Conservation (phyloP, 2,797 vertebrate genomes). For the Aphelocoma californica region DNA sequence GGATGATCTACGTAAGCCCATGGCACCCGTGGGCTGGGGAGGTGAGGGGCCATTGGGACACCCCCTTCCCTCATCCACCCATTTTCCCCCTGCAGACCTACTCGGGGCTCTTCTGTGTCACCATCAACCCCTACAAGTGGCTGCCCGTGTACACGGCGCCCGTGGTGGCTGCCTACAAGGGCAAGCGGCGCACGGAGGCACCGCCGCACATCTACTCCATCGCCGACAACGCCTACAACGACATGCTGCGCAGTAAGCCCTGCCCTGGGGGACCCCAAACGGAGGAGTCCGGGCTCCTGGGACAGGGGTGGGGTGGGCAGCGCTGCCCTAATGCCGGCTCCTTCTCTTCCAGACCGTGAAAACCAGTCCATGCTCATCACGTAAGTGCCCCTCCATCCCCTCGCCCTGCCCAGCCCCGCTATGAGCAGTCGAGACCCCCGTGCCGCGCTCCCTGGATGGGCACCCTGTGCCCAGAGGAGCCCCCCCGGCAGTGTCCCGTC, state of each 20-base stretch:
- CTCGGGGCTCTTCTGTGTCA: constrained; percentile 92
- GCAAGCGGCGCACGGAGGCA: constrained; percentile 86
- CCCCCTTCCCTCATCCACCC: accelerated
- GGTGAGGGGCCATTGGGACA: accelerated
- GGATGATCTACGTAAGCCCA: constrained; percentile 92
- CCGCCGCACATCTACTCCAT: constrained; percentile 92
- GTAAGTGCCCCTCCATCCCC: constrained; percentile 78
- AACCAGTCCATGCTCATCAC: constrained; percentile 99
- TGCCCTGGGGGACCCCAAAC: neutral
- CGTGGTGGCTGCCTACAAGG: constrained; percentile 89
- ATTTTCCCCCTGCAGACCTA: constrained; percentile 82
- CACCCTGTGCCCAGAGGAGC: neutral
- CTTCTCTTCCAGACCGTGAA: constrained; percentile 85
- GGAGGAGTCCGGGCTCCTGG: accelerated
- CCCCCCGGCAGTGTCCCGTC: neutral
- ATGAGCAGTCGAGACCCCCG: accelerated
- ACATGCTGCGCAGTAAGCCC: constrained; percentile 91
- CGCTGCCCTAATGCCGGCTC: neutral
- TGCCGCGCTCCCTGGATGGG: accelerated
- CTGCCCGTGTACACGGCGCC: constrained; percentile 87
- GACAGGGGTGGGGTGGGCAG: neutral
- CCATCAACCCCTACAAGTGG: constrained; percentile 95
- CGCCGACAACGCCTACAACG: constrained; percentile 90
- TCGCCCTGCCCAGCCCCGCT: neutral
- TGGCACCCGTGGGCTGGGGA: neutral